Conservation (phyloP, 2,113 vertebrate genomes). For the Bagarius yarrelli region DNA sequence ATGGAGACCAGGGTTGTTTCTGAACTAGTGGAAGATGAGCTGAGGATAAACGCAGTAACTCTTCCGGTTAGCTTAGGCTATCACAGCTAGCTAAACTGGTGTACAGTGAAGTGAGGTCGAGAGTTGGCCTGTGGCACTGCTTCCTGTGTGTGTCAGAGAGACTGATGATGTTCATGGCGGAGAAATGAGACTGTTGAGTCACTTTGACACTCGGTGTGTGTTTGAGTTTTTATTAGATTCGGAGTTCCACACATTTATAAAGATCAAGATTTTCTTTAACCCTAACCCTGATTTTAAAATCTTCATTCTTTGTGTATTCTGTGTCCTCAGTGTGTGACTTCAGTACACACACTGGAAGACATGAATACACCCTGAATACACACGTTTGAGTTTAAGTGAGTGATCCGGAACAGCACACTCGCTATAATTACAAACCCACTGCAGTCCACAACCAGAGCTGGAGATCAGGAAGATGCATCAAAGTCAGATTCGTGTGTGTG, state of each 20-base stretch:
- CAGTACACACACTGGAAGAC: not conserved
- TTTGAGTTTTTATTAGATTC: no score
- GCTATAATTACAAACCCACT: constrained; percentile 54
- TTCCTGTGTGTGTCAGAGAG: no score
- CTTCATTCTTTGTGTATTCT: not conserved
- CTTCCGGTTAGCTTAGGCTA: not conserved
- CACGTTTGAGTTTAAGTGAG: constrained; percentile 50
- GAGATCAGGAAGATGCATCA: constrained; percentile 55
- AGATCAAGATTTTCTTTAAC: not conserved
- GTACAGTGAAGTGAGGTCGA: no score
- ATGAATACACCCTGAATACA: constrained; percentile 23
- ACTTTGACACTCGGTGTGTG: not conserved
- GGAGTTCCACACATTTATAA: not conserved
- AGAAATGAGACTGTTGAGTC: not conserved
- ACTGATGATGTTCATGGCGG: no score
- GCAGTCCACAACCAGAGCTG: constrained; percentile 35
- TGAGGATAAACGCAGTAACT: not conserved
- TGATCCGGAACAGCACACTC: constrained; percentile 35
- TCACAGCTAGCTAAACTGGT: not conserved
- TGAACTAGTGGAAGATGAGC: no score
- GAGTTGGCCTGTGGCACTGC: no score
- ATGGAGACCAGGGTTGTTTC: not conserved
- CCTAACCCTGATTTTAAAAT: not conserved
- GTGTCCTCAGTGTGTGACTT: not conserved
- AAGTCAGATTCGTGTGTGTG: constrained; percentile 56